A percentile compares a stretch with the other conserved stretches of the same genome.
Conservation (phyloP, 2,797 vertebrate genomes). For the Pseudochromis fuscus region DNA sequence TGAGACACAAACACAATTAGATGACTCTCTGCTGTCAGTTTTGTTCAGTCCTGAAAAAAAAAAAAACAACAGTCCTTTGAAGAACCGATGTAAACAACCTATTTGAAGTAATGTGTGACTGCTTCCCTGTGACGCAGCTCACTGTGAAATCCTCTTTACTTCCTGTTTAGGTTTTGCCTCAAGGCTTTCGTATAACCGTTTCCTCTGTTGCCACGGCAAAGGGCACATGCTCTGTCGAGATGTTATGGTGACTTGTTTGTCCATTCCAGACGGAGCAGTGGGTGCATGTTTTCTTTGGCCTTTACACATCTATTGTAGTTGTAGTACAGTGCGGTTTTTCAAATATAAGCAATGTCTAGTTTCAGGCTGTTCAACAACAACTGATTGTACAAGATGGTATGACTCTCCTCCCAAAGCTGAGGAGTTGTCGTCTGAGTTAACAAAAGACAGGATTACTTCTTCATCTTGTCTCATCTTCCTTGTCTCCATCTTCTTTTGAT, state of each 20-base stretch:
- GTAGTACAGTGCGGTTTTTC: constrained; percentile 28
- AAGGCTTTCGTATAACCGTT: constrained; percentile 70
- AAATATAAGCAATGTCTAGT: constrained; percentile 29
- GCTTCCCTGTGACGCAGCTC: constrained; percentile 44
- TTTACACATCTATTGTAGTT: constrained; percentile 41
- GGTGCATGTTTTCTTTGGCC: constrained; percentile 60
- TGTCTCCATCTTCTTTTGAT: constrained; percentile 5
- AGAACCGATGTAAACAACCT: constrained; percentile 1
- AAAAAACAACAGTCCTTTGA: constrained; percentile 8
- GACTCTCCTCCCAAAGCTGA: not conserved
- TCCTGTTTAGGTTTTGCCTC: constrained; percentile 79
- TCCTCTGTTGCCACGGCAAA: constrained; percentile 64
- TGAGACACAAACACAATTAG: not conserved
- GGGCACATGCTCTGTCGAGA: constrained; percentile 43
- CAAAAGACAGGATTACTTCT: not conserved
- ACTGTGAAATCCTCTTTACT: constrained; percentile 67
- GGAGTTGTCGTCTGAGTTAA: not conserved
- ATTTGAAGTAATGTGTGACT: constrained; percentile 16
- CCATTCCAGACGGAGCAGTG: constrained; percentile 51
- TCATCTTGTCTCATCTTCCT: constrained; percentile 4
- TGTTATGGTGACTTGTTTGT: constrained; percentile 67
- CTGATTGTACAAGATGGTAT: constrained; percentile 4
- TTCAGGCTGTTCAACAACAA: constrained; percentile 28
- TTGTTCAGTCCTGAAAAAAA: not conserved
- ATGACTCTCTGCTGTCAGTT: not conserved